Evolutionary conservation across 2,888 invertebrate genomes (phyloP), one percentile per base, ranked within the genome.

Genomic region (Morpho achilles): DNA sequence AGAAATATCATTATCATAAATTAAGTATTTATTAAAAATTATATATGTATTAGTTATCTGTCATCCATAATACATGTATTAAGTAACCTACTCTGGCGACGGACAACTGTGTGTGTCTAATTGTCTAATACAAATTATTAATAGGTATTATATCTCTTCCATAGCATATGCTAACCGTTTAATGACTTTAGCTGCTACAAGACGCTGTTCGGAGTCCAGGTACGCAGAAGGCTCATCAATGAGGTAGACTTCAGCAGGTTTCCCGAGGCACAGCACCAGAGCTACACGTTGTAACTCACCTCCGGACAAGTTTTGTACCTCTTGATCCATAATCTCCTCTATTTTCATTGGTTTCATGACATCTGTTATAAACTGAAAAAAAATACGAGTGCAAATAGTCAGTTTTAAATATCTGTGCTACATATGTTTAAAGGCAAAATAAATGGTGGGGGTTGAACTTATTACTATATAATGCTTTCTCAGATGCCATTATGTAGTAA

Each of bases 201-300:
- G 92, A 98, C 99, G 99, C 89, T 99, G 99, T 79, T 99, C 99
- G 4, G 99, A 99, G 87, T 99, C 99, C 64, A 99, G 91, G 86
- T 99, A 99, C 50, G 99, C 99, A 9, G 99, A 99, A 0, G 99
- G 99, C 87, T 99, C 99, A 78, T 99, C 99, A 71, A 99, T 97
- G 23, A 99, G 94, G 85, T 99, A 99, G 4, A 99, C 99, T 86
- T 99, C 99, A 0, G 99, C 99, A 0, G 99, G 99, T 84, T 99
- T 99, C 51, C 99, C 99, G 22, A 99, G 92, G 76, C 99, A 99
- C 16, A 99, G 92, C 56, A 98, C 96, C 79, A 99, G 84, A 0
- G 99, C 99, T 23, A 99, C 98, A 75, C 99, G 93, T 87, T 99
- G 99, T 91, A 99, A 93, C 91, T 99, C 99, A 92, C 99, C 99